Base-by-base conservation (phyloP, 2,888 invertebrate species). In the Heteromyza rotundicornis region DNA sequence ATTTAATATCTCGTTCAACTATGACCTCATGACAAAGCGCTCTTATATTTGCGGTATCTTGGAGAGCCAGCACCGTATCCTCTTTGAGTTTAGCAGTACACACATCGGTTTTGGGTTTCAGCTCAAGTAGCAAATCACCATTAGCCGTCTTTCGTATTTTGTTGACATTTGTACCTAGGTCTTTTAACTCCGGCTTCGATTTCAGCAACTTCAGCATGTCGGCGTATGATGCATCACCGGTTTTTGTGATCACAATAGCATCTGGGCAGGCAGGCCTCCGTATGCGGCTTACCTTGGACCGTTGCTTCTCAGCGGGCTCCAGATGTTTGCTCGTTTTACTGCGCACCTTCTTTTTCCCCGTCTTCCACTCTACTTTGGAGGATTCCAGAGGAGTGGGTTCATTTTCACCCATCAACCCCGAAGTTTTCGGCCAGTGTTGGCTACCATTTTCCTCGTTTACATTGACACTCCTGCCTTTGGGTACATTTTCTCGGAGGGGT, bases 121-220 rank as follows among this genome's bases (percentile, higher is more conserved):
- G 32, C 24, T 55, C 35, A 10, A 60, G 35, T 14, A 35, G 35
- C 35, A 55, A 16, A 12, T 55, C 60, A 16, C 49, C 55, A 22
- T 55, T 55, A 14, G 14, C 23, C 2, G 55, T 60, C n/a, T 50
- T 55, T 20, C 60, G 16, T 8, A 55, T 60, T 17, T 23, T 54
- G 32, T 47, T 55, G 2, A 49, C 50, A 17, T 40, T 55, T 24
- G 55, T 55, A 1, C 55, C 55, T 10, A 49, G 32, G n/a, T 60
- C 60, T 24, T 60, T 60, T 5, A 60, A 17, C 27, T 49, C 36
- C n/a, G 60, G 32, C 10, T 60, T 19, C 16, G 54, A 35, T 35
- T 59, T 59, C 53, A 59, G 22, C 23, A 50, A 16, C 22, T 22
- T 32, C 22, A 58, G 51, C 16, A 58, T 51, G 19, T 51, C 50